These are phyloP conservation scores for Sinella curviseta DNA, from an alignment of 1,140 invertebrate genomes.

Conservation along the genomic window DNA sequence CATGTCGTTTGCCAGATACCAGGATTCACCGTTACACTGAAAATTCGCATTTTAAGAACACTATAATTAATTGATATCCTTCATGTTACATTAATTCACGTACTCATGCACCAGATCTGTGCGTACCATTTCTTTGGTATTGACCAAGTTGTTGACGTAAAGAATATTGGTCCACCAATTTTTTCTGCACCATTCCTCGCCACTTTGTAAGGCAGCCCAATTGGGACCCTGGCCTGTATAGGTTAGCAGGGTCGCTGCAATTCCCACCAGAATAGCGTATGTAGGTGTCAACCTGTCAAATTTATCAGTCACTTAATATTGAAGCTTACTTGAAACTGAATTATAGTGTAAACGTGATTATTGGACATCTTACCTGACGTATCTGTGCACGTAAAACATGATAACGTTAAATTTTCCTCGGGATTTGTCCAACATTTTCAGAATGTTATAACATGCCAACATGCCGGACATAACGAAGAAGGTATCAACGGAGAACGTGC, in stretches of 20 bases:
- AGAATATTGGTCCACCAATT: conserved; percentile 62
- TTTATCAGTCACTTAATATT: conserved; percentile 55
- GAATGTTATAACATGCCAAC: conserved; percentile 41
- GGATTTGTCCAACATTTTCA: conserved; percentile 66
- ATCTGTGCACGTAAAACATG: conserved; percentile 59
- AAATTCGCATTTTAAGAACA: conserved; percentile 49
- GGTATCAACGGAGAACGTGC: conserved; percentile 57
- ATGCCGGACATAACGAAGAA: conserved; percentile 55
- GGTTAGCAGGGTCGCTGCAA: conserved; percentile 70
- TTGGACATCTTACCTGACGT: conserved; percentile 48
- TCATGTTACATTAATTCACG: conserved; percentile 20
- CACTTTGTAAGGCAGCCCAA: conserved; percentile 65
- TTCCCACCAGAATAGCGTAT: conserved; percentile 66
- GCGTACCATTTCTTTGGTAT: conserved; percentile 54
- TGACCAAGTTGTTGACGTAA: conserved; percentile 56
- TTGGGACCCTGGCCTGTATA: conserved; percentile 68
- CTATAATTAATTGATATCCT: conserved; percentile 1
- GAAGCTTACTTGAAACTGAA: neutral
- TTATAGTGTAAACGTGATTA: neutral
- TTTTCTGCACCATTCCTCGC: conserved; percentile 63
- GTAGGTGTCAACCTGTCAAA: conserved; percentile 67
- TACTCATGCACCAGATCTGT: conserved; percentile 14
- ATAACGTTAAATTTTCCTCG: conserved; percentile 62
- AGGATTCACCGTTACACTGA: conserved; percentile 76
- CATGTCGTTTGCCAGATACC: conserved; percentile 80